These are phyloP conservation scores for Lymantria dispar DNA, from an alignment of 2,888 invertebrate species.

Conservation along the genomic window DNA sequence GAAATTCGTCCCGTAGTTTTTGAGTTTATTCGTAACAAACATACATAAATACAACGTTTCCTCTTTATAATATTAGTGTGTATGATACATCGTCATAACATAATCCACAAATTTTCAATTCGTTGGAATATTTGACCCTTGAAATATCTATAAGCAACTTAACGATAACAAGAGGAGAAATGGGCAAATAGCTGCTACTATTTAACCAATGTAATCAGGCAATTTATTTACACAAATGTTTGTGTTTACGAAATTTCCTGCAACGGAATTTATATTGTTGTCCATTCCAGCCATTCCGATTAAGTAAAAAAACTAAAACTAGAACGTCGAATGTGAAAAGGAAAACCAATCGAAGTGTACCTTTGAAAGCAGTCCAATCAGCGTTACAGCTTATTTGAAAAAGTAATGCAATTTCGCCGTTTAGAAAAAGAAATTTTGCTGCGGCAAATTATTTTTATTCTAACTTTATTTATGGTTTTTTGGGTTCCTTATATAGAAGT, in stretches of 20 bases:
- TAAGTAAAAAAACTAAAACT: slow-evolving; percentile 12
- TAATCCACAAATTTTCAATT: too few relatives aligned
- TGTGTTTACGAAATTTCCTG: slow-evolving; percentile 7
- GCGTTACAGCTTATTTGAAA: slow-evolving; percentile 18
- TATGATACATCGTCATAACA: too few relatives aligned
- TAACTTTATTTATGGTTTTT: background rate
- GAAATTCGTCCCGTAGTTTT: too few relatives aligned
- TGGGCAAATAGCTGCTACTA: too few relatives aligned
- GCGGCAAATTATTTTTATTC: background rate
- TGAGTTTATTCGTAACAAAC: too few relatives aligned
- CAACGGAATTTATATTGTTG: slow-evolving; percentile 17
- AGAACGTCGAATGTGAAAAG: slow-evolving; percentile 15
- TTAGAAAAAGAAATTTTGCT: slow-evolving; percentile 11
- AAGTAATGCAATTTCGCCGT: slow-evolving; percentile 11
- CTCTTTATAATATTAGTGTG: too few relatives aligned
- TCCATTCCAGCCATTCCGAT: background rate
- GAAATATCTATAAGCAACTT: too few relatives aligned
- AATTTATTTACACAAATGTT: slow-evolving; percentile 2
- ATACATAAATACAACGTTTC: too few relatives aligned
- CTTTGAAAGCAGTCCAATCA: slow-evolving; percentile 30
- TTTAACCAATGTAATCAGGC: too few relatives aligned
- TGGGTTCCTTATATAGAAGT: too few relatives aligned
- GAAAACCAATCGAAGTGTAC: slow-evolving; percentile 18
- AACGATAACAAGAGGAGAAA: too few relatives aligned
- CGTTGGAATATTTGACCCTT: too few relatives aligned